Base-by-base conservation (phyloP, 2,888 invertebrate species). In the Autographa gamma region DNA sequence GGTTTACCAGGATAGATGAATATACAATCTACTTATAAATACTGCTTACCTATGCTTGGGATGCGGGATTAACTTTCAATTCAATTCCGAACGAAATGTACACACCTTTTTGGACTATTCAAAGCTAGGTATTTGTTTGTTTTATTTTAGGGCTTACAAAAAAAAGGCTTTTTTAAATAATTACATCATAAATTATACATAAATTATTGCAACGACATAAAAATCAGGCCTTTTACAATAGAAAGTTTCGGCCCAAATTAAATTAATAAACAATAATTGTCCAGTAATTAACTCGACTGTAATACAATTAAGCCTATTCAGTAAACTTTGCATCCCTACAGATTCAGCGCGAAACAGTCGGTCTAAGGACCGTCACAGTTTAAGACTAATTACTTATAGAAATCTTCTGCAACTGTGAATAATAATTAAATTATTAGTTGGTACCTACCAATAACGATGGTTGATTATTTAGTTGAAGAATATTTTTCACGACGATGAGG, bases 281-380 rank as follows among this genome's bases (percentile, higher is more conserved):
- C 43, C 43, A 16, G 43, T 43, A 43, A 14, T 43, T 14, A 43
- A 43, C 41, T 16, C 43, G 16, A 48, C 8, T 48, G n/a, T 16
- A 48, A 48, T n/a, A 48, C n/a, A 48, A 48, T 48, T 48, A 48
- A 48, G 48, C 48, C 48, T 48, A 6, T 48, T 48, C 48, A 48
- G 48, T 48, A 48, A n/a, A 48, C n/a, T 16, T 48, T 7, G 48
- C 7, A 16, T n/a, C 38, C 38, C 48, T 48, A 48, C 6, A 48
- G 6, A n/a, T 8, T n/a, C n/a, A n/a, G n/a, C 56, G 63, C 58
- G 25, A 64, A 32, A 52, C 63, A 32, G 32, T 52, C 7, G 25
- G 63, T 9, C 38, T 62, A 71, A n/a, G 58, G 16, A 9, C 54
- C 14, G 48, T 70, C 67, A 76, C 68, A 72, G 41, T 67, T 67